These are phyloP conservation scores for Philhelius pedissequus DNA, from an alignment of 2,888 invertebrate species.

Conservation along the genomic window DNA sequence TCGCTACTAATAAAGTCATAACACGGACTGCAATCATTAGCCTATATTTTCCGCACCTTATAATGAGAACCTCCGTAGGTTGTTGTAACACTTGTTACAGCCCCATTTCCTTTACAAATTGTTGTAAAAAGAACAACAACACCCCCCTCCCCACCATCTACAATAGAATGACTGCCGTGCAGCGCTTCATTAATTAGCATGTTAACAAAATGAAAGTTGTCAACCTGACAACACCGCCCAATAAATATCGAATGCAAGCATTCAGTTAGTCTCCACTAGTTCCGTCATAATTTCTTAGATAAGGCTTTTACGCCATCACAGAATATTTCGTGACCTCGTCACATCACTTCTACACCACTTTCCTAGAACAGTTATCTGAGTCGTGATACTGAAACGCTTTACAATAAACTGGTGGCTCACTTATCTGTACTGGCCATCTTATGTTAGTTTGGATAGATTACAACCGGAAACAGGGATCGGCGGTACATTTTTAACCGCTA, in stretches of 20 bases:
- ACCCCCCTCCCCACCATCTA: not conserved
- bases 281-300: not conserved
- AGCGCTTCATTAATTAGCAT: constrained; percentile 55
- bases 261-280: not conserved
- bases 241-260: constrained; percentile 52
- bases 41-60: constrained; percentile 37
- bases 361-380: constrained; percentile 41
- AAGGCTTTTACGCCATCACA: constrained; percentile 14
- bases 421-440: constrained; percentile 51
- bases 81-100: constrained; percentile 32
- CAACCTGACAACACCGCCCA: constrained; percentile 44
- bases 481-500: constrained; percentile 4
- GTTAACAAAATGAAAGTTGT: constrained; percentile 62
- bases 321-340: constrained; percentile 38
- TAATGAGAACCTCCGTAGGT: not conserved
- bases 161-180: not conserved
- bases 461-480: constrained; percentile 62
- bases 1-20: constrained; percentile 50
- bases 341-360: constrained; percentile 58
- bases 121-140: not conserved
- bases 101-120: not conserved
- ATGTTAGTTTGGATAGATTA: constrained; percentile 52
- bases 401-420: constrained; percentile 3
- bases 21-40: constrained; percentile 49
- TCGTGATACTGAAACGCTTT: constrained; percentile 42